Conservation (phyloP, 2,797 vertebrate genomes). For the Euthynnus affinis region DNA sequence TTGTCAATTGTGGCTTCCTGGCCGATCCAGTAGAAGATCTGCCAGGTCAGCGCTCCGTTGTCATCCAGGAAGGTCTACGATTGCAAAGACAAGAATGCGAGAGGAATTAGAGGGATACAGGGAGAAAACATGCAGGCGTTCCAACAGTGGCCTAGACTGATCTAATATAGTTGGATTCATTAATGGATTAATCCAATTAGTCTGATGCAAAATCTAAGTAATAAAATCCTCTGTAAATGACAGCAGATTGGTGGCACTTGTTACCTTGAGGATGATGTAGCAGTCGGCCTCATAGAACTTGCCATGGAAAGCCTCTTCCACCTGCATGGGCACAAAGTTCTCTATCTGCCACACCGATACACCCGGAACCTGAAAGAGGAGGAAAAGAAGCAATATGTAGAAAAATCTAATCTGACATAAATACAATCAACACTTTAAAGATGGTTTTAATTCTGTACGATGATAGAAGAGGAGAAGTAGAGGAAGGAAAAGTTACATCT, state of each 20-base stretch:
- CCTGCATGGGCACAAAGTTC: slow-evolving; percentile 92
- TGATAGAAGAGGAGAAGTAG: too few relatives aligned
- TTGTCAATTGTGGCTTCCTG: slow-evolving; percentile 96
- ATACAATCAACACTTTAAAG: not conserved
- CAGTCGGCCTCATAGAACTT: slow-evolving; percentile 98
- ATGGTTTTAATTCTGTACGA: not conserved
- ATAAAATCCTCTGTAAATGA: not conserved
- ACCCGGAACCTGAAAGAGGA: slow-evolving; percentile 88
- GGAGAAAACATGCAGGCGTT: not conserved
- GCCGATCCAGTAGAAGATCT: slow-evolving; percentile 98
- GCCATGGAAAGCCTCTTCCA: slow-evolving; percentile 94
- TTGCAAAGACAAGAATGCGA: not conserved
- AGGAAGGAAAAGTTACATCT: too few relatives aligned
- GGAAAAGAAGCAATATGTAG: not conserved
- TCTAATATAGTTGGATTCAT: not conserved
- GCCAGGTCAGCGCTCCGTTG: slow-evolving; percentile 92
- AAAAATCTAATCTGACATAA: not conserved
- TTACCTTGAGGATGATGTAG: slow-evolving; percentile 97
- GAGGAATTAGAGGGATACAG: too few relatives aligned
- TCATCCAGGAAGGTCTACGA: slow-evolving; percentile 93
- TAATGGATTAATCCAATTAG: not conserved
- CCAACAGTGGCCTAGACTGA: not conserved
- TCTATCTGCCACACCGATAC: slow-evolving; percentile 96
- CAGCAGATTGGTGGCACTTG: not conserved
- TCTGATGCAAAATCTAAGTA: not conserved